Base-by-base conservation (phyloP, 2,797 vertebrate species). In the Sebastes wilsoni region DNA sequence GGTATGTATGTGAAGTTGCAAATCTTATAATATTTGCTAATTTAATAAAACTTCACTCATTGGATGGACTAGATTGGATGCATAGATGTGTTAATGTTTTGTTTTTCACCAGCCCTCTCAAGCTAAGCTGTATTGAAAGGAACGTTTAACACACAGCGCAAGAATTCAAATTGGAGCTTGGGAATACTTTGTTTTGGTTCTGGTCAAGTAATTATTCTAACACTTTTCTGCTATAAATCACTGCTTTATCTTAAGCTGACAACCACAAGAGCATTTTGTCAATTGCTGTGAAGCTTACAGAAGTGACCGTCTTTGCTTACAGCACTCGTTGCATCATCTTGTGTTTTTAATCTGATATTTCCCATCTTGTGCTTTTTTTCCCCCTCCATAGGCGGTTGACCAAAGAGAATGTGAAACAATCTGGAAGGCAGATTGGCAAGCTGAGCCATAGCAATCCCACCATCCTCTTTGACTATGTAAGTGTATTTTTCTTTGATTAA, bases 371-470 rank as follows among this genome's bases (percentile, higher is more conserved):
- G 42, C 10, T 65, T 64, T 58, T 38, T 49, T 12, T 18, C 7
- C 1, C 34, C 16, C 52, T 69, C 55, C 36, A 32, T 79, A 99
- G 99, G 90, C 97, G 99, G 69, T 91, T 99, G 95, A 99, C 98
- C 83, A 99, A 99, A 96, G 98, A 99, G 96, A 99, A 98, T 91
- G 97, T 99, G 91, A 99, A 98, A 93, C 97, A 98, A 82, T 99
- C 98, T 90, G 98, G 98, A 95, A 96, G 97, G 93, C 98, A 99
- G 90, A 98, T 99, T 92, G 98, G 98, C 88, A 99, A 99, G 70
- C 94, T 99, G 90, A 99, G 97, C 95, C 97, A 99, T 94, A 98
- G 97, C 96, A 99, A 99, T 94, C 98, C 98, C 92, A 98, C 98
- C 27, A 99, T 99, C 95, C 96, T 99, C 83, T 99, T 99, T 96